Evolutionary conservation across 1,140 invertebrate species (phyloP), one percentile per base, ranked within the genome.

Genomic region (Metaphire vulgaris): DNA sequence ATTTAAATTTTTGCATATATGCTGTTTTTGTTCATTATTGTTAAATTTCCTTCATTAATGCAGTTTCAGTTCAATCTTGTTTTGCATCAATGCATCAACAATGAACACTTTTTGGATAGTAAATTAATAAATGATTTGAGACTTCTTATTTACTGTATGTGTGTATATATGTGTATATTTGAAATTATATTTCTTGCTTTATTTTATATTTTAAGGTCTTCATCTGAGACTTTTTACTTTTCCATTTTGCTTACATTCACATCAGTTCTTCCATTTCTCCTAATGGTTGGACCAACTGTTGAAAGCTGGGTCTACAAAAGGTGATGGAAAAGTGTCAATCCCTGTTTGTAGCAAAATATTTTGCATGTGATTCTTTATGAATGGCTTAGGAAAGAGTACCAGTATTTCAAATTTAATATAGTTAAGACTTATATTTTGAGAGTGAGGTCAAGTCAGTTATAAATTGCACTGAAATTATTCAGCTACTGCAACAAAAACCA

Each of bases 281-380:
- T 56, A 56, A 56, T 56, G 41, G 41, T 56, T 56, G 41, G 41
- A 56, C 41, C 41, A 56, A 56, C 41, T 56, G 41, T 56, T 56
- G 41, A 56, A 56, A 56, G 41, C 41, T 56, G 41, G 41, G 21
- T 56, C 6, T 12, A 21, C 41, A 56, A 56, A 56, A 56, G 41
- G 41, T 56, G 21, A n/a, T n/a, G n/a, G n/a, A n/a, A n/a, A n/a
- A n/a, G n/a, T n/a, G n/a, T n/a, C n/a, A 56, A 21, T 56, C 41
- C 21, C 6, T 56, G 41, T 56, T 21, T 56, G 6, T 56, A 21
- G 41, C 41, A 12, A 56, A 56, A 56, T 56, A n/a, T n/a, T n/a
- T n/a, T n/a, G n/a, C n/a, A n/a, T n/a, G n/a, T n/a, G n/a, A n/a
- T n/a, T n/a, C n/a, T n/a, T n/a, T n/a, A n/a, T n/a, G n/a, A n/a